Conservation (phyloP, 1,140 invertebrate genomes). For the Agraylea sexmaculata region DNA sequence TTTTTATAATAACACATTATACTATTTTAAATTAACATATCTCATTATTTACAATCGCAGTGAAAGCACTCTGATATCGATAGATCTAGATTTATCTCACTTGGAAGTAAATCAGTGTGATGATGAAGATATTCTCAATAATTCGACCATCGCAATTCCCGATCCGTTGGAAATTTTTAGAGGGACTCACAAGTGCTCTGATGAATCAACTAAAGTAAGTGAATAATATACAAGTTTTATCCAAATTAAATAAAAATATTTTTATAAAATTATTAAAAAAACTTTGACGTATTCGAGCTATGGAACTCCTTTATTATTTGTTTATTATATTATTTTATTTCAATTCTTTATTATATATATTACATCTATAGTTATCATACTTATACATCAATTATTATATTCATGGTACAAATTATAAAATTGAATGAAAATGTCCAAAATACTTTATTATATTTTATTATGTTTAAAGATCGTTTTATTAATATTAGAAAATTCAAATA, state of each 20-base stretch:
- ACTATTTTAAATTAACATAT: background rate
- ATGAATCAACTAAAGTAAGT: conserved; percentile 59
- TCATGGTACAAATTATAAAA: too few relatives aligned
- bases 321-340: too few relatives aligned
- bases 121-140: conserved; percentile 23
- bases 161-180: conserved; percentile 50
- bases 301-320: too few relatives aligned
- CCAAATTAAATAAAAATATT: background rate
- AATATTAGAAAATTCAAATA: too few relatives aligned
- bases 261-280: background rate
- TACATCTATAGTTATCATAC: too few relatives aligned
- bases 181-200: conserved; percentile 77
- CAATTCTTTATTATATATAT: background rate
- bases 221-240: background rate
- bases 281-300: too few relatives aligned
- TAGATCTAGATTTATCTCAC: conserved; percentile 72
- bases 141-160: background rate
- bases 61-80: conserved; percentile 62
- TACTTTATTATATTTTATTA: too few relatives aligned
- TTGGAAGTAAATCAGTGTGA: conserved; percentile 83
- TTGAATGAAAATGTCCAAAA: too few relatives aligned
- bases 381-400: too few relatives aligned
- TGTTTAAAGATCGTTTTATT: conserved; percentile 9
- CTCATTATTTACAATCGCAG: conserved; percentile 27
- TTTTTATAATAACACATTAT: conserved; percentile 3